Evolutionary conservation across 1,140 invertebrate species (phyloP).

Genomic region (Ips nitidus): DNA sequence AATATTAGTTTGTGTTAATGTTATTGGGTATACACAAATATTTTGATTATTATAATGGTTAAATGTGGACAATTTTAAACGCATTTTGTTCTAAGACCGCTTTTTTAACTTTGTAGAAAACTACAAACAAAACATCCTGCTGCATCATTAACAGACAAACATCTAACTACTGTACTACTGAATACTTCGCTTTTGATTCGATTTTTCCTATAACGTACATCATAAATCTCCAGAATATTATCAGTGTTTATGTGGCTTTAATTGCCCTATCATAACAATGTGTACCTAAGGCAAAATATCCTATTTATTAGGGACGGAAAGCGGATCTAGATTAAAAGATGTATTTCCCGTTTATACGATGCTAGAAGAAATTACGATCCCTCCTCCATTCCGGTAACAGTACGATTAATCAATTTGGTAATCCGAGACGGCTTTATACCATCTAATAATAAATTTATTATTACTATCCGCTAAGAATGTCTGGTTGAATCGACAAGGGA

Average conservation of each 20-base stretch:
- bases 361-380: constrained; percentile 21
- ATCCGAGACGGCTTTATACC: constrained; percentile 16
- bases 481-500: not conserved
- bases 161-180: too few relatives aligned
- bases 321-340: constrained; percentile 26
- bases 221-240: too few relatives aligned
- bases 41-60: too few relatives aligned
- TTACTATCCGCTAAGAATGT: constrained; percentile 3
- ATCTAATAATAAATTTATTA: constrained; percentile 25
- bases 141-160: too few relatives aligned
- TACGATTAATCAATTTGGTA: constrained; percentile 25
- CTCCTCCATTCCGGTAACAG: constrained; percentile 14
- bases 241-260: constrained; percentile 15
- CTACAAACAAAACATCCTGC: too few relatives aligned
- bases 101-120: too few relatives aligned
- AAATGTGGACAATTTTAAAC: too few relatives aligned
- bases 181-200: too few relatives aligned
- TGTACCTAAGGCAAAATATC: constrained; percentile 18
- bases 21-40: too few relatives aligned
- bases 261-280: constrained; percentile 16
- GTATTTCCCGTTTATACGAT: constrained; percentile 19
- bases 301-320: constrained; percentile 13
- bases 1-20: too few relatives aligned
- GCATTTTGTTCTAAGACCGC: too few relatives aligned
- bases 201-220: too few relatives aligned